phyloP scores from a whole-genome alignment of 2,113 vertebrate species.

The Channa maculata region DNA sequence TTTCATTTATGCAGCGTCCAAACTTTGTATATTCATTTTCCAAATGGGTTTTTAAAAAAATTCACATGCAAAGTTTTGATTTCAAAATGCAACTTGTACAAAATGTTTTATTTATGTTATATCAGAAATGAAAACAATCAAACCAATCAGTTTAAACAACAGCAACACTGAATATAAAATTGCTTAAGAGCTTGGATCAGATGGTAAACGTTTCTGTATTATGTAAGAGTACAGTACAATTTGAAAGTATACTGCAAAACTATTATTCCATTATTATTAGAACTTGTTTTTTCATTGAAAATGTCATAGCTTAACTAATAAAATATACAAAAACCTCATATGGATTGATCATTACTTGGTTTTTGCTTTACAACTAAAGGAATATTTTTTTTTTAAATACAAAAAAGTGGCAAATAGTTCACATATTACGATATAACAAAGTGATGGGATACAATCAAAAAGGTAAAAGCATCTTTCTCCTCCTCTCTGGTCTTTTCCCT shows the following conservation, averaged over 20 bases:
- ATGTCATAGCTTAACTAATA: conserved; percentile 20
- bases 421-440: background rate
- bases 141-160: background rate
- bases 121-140: background rate
- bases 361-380: conserved; percentile 3
- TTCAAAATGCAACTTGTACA: background rate
- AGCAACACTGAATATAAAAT: background rate
- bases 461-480: background rate
- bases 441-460: conserved; percentile 36
- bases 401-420: background rate
- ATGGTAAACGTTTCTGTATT: background rate
- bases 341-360: background rate
- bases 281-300: background rate
- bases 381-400: conserved; percentile 10
- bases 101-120: conserved; percentile 15
- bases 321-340: background rate
- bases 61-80: background rate
- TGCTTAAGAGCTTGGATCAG: background rate
- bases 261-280: conserved; percentile 1
- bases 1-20: no score
- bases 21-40: background rate
- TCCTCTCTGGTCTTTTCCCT: conserved; percentile 10
- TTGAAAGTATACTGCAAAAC: conserved; percentile 9
- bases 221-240: background rate
- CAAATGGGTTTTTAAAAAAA: background rate